Evolutionary conservation across 2,797 vertebrate species (phyloP).

Genomic region (Myotis pilosus): DNA sequence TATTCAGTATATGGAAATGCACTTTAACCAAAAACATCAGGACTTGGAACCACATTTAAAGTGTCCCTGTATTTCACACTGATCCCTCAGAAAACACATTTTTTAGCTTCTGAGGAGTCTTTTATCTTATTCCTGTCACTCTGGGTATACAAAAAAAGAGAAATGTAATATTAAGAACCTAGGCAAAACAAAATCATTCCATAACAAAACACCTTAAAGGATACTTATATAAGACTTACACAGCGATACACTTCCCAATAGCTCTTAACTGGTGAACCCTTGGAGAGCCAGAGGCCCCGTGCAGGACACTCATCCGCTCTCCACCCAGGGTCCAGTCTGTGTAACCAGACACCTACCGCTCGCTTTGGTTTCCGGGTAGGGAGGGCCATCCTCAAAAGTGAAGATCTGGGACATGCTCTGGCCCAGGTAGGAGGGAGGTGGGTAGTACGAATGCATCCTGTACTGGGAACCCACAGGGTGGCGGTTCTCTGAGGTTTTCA

Average conservation of each 20-base stretch:
- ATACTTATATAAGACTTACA: background rate
- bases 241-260: background rate
- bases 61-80: background rate
- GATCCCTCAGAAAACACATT: background rate
- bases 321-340: background rate
- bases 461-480: constrained; percentile 91
- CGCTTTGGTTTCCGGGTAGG: constrained; percentile 86
- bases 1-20: constrained; percentile 3
- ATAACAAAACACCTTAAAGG: background rate
- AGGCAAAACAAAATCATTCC: constrained; percentile 12
- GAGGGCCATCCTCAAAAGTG: constrained; percentile 87
- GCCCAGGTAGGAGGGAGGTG: constrained; percentile 89
- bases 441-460: constrained; percentile 94
- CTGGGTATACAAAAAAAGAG: background rate
- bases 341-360: constrained; percentile 86
- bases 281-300: background rate
- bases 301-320: background rate
- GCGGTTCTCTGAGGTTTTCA: constrained; percentile 88
- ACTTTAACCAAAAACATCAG: background rate
- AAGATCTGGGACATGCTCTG: constrained; percentile 90
- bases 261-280: background rate
- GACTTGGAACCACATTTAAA: background rate
- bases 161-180: background rate
- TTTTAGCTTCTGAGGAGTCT: background rate
- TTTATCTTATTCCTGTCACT: background rate